Conservation (phyloP, 2,888 invertebrate genomes). For the Eupithecia exiguata region DNA sequence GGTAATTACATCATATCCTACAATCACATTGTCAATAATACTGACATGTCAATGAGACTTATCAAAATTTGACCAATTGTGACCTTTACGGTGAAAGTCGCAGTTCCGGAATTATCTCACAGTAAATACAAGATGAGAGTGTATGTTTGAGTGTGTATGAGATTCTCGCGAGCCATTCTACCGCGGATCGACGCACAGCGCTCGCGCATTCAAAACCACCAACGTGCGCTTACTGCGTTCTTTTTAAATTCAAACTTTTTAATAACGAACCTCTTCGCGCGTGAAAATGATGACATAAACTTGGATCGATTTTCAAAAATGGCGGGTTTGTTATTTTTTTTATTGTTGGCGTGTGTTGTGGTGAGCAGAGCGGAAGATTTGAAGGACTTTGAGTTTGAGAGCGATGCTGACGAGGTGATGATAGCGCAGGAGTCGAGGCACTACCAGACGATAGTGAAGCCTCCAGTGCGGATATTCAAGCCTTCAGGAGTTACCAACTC, state of each 20-base stretch:
- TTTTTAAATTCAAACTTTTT: constrained; percentile 33
- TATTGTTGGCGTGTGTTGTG: constrained; percentile 54
- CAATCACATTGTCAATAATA: constrained; percentile 48
- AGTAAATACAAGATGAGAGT: constrained; percentile 70
- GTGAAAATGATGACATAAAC: constrained; percentile 35
- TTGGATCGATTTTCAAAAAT: constrained; percentile 49
- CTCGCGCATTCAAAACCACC: constrained; percentile 63
- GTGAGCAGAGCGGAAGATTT: constrained; percentile 60
- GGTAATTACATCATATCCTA: constrained; percentile 39
- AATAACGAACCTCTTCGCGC: constrained; percentile 22
- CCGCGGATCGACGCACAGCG: constrained; percentile 61
- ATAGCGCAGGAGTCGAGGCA: constrained; percentile 77
- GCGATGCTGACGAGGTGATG: constrained; percentile 73
- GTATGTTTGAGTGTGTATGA: constrained; percentile 62
- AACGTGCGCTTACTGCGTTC: constrained; percentile 51
- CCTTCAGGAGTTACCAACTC: constrained; percentile 74
- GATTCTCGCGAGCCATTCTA: constrained; percentile 65
- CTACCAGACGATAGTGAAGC: constrained; percentile 69
- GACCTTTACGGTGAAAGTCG: constrained; percentile 74
- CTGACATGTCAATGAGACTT: constrained; percentile 55
- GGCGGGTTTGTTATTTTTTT: constrained; percentile 53
- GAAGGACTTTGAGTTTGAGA: constrained; percentile 66
- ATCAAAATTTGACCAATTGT: constrained; percentile 62
- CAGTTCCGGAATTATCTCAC: constrained; percentile 79
- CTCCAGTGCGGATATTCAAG: constrained; percentile 67